These are phyloP conservation scores for Sialia sialis DNA, from an alignment of 2,113 vertebrate species.

Conservation along the genomic window DNA sequence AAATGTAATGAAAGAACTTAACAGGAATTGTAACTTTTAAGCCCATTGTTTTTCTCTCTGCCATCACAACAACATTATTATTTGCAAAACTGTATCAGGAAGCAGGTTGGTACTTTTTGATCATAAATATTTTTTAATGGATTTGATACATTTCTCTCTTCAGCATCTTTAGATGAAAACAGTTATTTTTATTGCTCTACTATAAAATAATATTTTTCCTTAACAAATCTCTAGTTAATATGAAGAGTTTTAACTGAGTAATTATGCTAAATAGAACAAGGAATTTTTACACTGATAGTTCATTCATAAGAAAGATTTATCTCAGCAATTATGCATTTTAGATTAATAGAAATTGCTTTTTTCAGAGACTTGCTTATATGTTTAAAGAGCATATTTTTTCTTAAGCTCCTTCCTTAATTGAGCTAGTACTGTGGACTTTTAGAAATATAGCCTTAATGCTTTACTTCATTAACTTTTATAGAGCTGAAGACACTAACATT, in stretches of 20 bases:
- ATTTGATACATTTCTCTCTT: background rate
- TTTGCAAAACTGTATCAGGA: background rate
- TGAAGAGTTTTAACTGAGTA: background rate
- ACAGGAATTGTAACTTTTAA: background rate
- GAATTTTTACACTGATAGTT: background rate
- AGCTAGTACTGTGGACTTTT: background rate
- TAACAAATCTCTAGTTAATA: background rate
- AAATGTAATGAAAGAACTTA: background rate
- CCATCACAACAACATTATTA: background rate
- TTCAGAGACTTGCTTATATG: background rate
- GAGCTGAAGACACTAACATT: background rate
- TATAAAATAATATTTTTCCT: background rate
- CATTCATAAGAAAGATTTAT: background rate
- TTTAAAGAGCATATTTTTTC: background rate
- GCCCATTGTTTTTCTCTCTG: slow-evolving; percentile 23
- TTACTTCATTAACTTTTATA: slow-evolving; percentile 16
- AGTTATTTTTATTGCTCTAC: background rate
- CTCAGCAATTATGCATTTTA: background rate
- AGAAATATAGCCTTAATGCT: background rate
- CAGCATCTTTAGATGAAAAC: background rate
- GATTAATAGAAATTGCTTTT: background rate
- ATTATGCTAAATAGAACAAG: background rate
- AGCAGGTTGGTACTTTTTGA: background rate
- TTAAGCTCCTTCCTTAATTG: background rate
- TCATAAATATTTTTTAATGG: background rate